These are phyloP conservation scores for Temnothorax unifasciatus DNA, from an alignment of 2,888 invertebrate genomes.

Conservation along the genomic window DNA sequence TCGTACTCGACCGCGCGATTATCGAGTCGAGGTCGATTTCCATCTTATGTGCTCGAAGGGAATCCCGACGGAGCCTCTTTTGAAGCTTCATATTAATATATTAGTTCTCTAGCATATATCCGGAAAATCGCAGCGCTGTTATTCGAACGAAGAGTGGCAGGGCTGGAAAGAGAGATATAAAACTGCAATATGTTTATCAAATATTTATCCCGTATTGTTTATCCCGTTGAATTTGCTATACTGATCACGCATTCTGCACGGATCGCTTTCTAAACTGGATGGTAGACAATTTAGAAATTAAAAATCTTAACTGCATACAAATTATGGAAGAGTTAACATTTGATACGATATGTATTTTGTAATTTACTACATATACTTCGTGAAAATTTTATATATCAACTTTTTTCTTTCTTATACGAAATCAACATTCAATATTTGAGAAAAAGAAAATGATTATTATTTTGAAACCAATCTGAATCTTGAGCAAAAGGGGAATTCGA, in stretches of 20 bases:
- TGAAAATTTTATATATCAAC: not conserved
- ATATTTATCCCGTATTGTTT: not conserved
- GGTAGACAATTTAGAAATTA: not conserved
- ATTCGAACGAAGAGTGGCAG: slow-evolving; percentile 5
- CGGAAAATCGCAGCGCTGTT: slow-evolving; percentile 32
- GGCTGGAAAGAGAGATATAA: not conserved
- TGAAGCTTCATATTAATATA: slow-evolving; percentile 48
- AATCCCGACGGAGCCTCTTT: slow-evolving; percentile 45
- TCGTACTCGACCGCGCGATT: slow-evolving; percentile 68
- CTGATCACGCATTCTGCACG: not conserved
- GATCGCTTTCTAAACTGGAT: not conserved
- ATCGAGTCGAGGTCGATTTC: slow-evolving; percentile 60
- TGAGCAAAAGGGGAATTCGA: not conserved
- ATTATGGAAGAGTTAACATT: not conserved
- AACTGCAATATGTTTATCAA: not conserved
- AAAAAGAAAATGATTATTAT: not conserved
- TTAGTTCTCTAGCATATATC: slow-evolving; percentile 37
- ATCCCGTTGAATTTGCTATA: not conserved
- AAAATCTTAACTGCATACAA: not conserved
- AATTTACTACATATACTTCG: not conserved
- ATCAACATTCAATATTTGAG: not conserved
- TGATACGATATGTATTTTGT: not conserved
- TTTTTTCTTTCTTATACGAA: not conserved
- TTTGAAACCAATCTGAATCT: not conserved
- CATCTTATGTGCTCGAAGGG: slow-evolving; percentile 46